Conservation (phyloP, 2,888 invertebrate genomes). For the Drosophila falleni region DNA sequence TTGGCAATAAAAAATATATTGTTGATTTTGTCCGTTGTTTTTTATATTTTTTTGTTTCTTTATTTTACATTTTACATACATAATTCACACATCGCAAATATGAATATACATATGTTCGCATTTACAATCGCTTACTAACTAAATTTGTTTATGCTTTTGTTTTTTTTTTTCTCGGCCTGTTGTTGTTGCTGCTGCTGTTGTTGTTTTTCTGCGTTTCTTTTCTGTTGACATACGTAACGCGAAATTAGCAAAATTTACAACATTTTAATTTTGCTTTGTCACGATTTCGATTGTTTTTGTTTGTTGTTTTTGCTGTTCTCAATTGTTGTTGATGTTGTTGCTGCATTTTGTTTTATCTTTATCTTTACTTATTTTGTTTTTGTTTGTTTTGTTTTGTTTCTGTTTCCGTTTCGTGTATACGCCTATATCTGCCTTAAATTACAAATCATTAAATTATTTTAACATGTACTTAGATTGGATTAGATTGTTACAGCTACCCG, state of each 20-base stretch:
- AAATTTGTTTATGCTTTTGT: conserved; percentile 71
- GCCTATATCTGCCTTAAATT: conserved; percentile 75
- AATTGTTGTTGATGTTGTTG: conserved; percentile 43
- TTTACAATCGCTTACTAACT: conserved; percentile 74
- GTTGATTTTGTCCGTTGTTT: conserved; percentile 49
- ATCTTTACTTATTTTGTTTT: conserved; percentile 53
- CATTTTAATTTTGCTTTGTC: conserved; percentile 70
- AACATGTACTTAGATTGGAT: conserved; percentile 80
- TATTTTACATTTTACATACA: conserved; percentile 83
- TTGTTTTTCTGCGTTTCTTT: conserved; percentile 41
- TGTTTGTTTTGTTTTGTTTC: conserved; percentile 58
- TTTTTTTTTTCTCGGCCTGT: conserved; percentile 42
- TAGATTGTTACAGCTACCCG: conserved; percentile 82
- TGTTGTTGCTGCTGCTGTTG: conserved; percentile 50
- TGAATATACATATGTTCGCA: conserved; percentile 73
- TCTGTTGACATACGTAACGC: conserved; percentile 35
- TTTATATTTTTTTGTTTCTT: conserved; percentile 79
- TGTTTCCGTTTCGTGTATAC: conserved; percentile 61
- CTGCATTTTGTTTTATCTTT: conserved; percentile 23
- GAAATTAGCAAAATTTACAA: conserved; percentile 44
- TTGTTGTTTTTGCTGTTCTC: conserved; percentile 44
- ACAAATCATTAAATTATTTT: conserved; percentile 80
- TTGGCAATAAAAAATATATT: conserved; percentile 7
- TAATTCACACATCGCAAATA: conserved; percentile 79
- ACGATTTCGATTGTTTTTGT: conserved; percentile 57